These are phyloP conservation scores for Paguma larvata DNA, from an alignment of 2,797 vertebrate genomes.

Conservation along the genomic window DNA sequence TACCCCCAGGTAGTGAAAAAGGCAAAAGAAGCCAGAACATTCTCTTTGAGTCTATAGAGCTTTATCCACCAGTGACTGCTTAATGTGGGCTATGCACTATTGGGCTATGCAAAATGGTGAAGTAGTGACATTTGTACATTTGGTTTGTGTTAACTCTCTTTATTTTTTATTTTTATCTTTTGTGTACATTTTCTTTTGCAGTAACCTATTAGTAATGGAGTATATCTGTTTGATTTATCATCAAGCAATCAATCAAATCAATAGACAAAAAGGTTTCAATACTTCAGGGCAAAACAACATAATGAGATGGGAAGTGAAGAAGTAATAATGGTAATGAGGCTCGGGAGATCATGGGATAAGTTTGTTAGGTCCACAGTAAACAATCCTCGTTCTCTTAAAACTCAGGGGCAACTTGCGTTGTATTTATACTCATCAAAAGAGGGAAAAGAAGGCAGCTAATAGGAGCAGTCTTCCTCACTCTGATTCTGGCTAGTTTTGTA, in stretches of 20 bases:
- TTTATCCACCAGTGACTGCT: background rate
- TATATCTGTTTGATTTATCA: background rate
- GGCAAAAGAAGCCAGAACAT: slow-evolving; percentile 10
- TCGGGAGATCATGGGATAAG: background rate
- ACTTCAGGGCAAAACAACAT: background rate
- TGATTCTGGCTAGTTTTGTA: slow-evolving; percentile 13
- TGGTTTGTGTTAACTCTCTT: slow-evolving; percentile 22
- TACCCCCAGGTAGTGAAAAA: background rate
- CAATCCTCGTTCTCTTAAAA: background rate
- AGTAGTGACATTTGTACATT: background rate
- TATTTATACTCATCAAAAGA: background rate
- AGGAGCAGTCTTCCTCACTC: background rate
- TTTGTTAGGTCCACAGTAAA: slow-evolving; percentile 28
- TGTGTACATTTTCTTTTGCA: background rate
- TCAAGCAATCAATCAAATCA: slow-evolving; percentile 26
- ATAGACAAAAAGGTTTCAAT: background rate
- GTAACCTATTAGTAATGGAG: background rate
- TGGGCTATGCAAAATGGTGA: background rate
- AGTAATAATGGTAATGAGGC: background rate
- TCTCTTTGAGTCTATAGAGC: background rate
- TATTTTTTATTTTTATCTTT: background rate
- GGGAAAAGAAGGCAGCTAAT: background rate
- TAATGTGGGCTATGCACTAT: background rate
- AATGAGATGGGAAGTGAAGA: background rate
- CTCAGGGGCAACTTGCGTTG: background rate